phyloP scores from a whole-genome alignment of 2,888 invertebrate species.

The Nomada hirtipes region DNA sequence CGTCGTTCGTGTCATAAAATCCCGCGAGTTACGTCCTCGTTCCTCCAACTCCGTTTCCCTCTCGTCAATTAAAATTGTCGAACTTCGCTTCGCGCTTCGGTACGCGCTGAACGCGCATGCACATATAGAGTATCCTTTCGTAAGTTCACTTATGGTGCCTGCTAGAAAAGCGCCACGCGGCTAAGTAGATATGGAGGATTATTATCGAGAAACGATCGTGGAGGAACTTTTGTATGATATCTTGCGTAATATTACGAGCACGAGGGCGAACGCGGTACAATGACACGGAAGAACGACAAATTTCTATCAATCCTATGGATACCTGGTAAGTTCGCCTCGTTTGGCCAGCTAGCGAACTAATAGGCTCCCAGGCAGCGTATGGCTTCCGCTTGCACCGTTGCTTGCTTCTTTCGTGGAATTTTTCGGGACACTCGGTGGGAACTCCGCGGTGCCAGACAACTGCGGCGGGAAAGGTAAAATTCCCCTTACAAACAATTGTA shows the following conservation, averaged over 20 bases:
- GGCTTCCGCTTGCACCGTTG: neutral
- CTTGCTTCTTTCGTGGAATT: slow-evolving; percentile 1
- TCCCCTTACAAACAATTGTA: neutral
- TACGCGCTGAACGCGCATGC: no score
- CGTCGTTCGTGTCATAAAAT: slow-evolving; percentile 62
- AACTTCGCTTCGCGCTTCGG: neutral
- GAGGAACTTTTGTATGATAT: slow-evolving; percentile 34
- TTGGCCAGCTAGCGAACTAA: neutral
- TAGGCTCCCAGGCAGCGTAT: neutral
- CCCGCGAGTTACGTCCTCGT: slow-evolving; percentile 35
- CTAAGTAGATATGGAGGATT: slow-evolving; percentile 1
- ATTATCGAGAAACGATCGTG: slow-evolving; percentile 60
- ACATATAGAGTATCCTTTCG: slow-evolving; percentile 42
- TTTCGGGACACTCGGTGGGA: neutral
- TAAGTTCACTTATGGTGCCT: neutral
- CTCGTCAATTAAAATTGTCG: slow-evolving; percentile 63
- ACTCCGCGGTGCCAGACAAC: neutral
- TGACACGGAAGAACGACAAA: slow-evolving; percentile 6
- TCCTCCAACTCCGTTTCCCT: no score
- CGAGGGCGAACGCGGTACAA: no score
- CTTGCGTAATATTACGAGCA: no score
- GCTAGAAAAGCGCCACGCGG: neutral
- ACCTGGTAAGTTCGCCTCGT: slow-evolving; percentile 6
- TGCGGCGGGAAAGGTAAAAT: neutral
- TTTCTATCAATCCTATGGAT: slow-evolving; percentile 13